These are phyloP conservation scores for Synanthedon formicaeformis DNA, from an alignment of 2,888 invertebrate genomes.

Conservation along the genomic window DNA sequence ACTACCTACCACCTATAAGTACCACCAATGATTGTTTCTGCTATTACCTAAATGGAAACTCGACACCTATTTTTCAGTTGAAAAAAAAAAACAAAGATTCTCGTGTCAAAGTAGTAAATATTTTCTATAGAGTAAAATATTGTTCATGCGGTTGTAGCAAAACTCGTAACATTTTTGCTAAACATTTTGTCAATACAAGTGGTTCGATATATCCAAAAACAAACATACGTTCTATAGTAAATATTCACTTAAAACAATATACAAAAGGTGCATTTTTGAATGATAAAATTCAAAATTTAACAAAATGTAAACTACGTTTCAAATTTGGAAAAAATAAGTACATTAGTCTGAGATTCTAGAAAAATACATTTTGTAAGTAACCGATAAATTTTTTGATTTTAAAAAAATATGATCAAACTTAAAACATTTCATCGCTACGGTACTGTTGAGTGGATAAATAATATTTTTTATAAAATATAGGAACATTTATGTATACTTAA, in stretches of 20 bases:
- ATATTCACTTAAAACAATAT: too few relatives aligned
- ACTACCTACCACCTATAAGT: constrained; percentile 30
- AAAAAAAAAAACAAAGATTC: too few relatives aligned
- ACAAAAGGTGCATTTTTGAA: too few relatives aligned
- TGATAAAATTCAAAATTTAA: too few relatives aligned
- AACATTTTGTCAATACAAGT: too few relatives aligned
- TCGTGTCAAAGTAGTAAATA: too few relatives aligned
- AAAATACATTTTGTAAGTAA: background rate
- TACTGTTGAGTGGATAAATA: background rate
- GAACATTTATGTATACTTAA: background rate
- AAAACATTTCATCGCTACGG: background rate
- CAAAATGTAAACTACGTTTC: background rate
- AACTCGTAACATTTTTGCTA: too few relatives aligned
- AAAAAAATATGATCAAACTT: background rate
- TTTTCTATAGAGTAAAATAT: too few relatives aligned
- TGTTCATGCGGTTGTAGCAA: too few relatives aligned
- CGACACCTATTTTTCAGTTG: background rate
- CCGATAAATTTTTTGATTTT: too few relatives aligned
- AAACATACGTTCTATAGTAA: too few relatives aligned
- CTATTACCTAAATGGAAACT: background rate
- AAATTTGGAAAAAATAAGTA: background rate
- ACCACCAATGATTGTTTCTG: constrained; percentile 22
- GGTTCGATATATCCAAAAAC: too few relatives aligned
- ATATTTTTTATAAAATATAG: background rate
- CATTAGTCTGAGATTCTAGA: background rate